Evolutionary conservation across 2,113 vertebrate species (phyloP).

Genomic region (Anhinga anhinga): DNA sequence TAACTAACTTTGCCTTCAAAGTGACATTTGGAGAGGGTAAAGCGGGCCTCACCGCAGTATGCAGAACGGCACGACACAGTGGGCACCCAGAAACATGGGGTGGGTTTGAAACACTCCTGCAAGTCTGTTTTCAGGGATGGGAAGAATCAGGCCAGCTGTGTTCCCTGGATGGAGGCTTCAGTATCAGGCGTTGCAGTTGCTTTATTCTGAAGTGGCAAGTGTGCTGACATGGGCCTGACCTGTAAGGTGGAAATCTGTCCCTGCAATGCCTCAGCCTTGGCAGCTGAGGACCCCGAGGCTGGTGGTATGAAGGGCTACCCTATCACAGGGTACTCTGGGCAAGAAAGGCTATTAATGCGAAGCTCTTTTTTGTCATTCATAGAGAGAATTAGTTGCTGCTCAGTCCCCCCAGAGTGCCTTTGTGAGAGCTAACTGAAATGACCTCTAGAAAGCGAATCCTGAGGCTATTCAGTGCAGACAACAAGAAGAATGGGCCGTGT

Average conservation of each 20-base stretch:
- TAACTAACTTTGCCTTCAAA: background rate
- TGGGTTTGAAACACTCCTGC: background rate
- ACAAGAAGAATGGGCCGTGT: rapidly evolving
- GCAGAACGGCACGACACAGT: background rate
- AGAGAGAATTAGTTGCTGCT: background rate
- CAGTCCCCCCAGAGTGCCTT: background rate
- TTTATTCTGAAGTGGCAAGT: background rate
- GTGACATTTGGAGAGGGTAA: background rate
- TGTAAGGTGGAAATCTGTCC: background rate
- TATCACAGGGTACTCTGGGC: background rate
- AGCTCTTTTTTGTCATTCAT: background rate
- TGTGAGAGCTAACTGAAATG: background rate
- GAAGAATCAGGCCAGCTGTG: background rate
- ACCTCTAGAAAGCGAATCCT: background rate
- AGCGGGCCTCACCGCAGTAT: background rate
- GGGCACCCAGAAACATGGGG: background rate
- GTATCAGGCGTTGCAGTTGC: background rate
- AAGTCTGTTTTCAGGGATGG: background rate
- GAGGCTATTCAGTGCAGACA: background rate
- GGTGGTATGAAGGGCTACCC: background rate
- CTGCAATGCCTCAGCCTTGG: background rate
- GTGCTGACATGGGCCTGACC: background rate
- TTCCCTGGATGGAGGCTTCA: background rate
- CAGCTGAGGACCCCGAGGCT: rapidly evolving
- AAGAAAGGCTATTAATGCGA: background rate